phyloP scores from a whole-genome alignment of 2,888 invertebrate genomes.

The Drosophila nigritarsus region DNA sequence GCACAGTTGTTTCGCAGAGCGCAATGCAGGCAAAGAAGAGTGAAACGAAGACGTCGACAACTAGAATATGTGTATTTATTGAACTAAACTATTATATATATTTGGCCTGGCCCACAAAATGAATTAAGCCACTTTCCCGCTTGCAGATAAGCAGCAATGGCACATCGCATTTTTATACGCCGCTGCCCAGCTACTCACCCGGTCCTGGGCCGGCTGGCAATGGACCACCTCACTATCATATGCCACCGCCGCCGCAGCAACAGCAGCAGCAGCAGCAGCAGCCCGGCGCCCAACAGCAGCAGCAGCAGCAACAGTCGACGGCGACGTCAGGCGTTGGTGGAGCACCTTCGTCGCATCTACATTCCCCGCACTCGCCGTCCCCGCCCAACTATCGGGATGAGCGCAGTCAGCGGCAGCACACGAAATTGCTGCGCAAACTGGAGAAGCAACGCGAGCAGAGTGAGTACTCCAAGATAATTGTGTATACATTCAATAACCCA shows the following conservation, averaged over 20 bases:
- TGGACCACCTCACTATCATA: conserved; percentile 83
- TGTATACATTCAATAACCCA: neutral
- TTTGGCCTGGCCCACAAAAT: neutral
- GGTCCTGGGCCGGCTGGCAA: conserved; percentile 86
- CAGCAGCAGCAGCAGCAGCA: conserved; percentile 71
- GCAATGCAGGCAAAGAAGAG: conserved; percentile 35
- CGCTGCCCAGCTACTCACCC: conserved; percentile 86
- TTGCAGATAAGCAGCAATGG: conserved; percentile 89
- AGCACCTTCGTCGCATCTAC: conserved; percentile 83
- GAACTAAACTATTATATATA: no score
- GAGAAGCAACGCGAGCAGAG: conserved; percentile 89
- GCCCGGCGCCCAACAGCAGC: conserved; percentile 79
- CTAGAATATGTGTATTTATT: conserved; percentile 15
- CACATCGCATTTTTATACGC: conserved; percentile 89
- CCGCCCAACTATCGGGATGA: conserved; percentile 92
- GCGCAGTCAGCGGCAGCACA: conserved; percentile 91
- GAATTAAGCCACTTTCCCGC: neutral
- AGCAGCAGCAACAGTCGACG: conserved; percentile 71
- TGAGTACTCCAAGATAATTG: conserved; percentile 74
- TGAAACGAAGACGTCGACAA: conserved; percentile 29
- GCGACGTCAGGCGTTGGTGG: conserved; percentile 36
- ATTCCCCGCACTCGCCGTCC: conserved; percentile 89
- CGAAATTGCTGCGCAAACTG: conserved; percentile 91
- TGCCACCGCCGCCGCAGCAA: conserved; percentile 67
- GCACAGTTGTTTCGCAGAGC: conserved; percentile 8